phyloP scores from a whole-genome alignment of 2,113 vertebrate genomes.

The Lepus americanus region DNA sequence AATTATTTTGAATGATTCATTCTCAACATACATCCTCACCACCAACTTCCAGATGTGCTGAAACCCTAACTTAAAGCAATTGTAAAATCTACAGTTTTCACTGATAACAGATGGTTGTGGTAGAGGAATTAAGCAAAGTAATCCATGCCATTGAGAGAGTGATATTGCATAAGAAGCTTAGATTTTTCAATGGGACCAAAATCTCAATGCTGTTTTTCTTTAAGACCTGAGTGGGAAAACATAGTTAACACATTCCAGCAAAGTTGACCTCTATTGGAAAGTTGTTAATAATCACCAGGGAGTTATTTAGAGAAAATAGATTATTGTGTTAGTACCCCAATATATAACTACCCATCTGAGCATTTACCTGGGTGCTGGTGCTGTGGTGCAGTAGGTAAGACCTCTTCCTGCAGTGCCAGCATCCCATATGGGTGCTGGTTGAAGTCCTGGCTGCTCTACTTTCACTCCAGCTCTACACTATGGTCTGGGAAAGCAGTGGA shows the following conservation, averaged over 20 bases:
- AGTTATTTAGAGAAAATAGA: conserved; percentile 15
- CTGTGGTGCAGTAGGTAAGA: too few species aligned
- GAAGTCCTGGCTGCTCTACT: too few species aligned
- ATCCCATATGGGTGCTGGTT: too few species aligned
- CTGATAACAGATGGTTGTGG: not conserved
- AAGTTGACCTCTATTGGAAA: not conserved
- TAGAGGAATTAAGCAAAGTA: not conserved
- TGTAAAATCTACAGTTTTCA: not conserved
- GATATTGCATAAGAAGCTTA: not conserved
- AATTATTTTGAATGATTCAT: not conserved
- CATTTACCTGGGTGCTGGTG: not conserved
- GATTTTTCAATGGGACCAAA: not conserved
- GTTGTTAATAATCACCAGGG: not conserved
- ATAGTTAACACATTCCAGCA: not conserved
- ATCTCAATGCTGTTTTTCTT: not conserved
- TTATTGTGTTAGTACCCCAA: not conserved
- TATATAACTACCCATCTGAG: not conserved
- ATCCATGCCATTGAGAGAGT: not conserved
- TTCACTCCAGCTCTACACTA: too few species aligned
- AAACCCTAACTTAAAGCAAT: not conserved
- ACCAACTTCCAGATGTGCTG: not conserved
- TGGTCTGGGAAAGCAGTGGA: too few species aligned
- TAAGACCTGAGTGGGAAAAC: not conserved
- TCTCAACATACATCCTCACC: not conserved
- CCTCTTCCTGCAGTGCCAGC: too few species aligned